A percentile compares a stretch with the other conserved stretches of the same genome.
Evolutionary conservation across 64 coral and sea anemone species (phyloP).

Genomic region (Pachyseris speciosa): DNA sequence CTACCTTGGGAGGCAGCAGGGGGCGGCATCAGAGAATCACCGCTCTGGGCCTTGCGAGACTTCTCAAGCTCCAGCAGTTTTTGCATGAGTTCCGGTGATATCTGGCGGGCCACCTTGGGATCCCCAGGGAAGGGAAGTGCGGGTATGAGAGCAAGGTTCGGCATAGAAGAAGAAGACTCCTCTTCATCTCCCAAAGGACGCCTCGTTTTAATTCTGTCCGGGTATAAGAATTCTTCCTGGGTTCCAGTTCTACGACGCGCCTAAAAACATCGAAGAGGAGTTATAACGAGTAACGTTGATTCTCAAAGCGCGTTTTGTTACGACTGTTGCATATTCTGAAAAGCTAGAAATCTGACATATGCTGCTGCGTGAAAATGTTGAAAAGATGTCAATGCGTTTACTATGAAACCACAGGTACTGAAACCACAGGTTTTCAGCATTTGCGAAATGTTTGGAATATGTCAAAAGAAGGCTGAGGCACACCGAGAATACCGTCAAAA

Average conservation of each 20-base stretch:
- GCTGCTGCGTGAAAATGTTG: too few relatives aligned
- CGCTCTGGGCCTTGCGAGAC: slow-evolving; percentile 78
- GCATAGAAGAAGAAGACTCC: background rate
- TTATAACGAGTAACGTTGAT: background rate
- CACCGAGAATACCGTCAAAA: too few relatives aligned
- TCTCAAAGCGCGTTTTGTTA: background rate
- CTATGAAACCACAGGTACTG: too few relatives aligned
- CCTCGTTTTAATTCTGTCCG: slow-evolving; percentile 71
- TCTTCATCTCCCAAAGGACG: slow-evolving; percentile 49
- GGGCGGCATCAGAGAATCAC: slow-evolving; percentile 50
- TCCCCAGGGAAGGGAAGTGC: background rate
- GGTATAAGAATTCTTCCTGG: slow-evolving; percentile 95
- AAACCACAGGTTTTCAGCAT: too few relatives aligned
- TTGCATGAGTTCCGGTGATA: slow-evolving; percentile 96
- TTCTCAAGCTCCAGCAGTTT: slow-evolving; percentile 95
- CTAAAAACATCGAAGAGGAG: slow-evolving; percentile 2
- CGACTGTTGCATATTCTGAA: too few relatives aligned
- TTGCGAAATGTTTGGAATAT: too few relatives aligned
- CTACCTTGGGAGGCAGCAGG: slow-evolving; percentile 19
- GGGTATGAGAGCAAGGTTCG: slow-evolving; percentile 36
- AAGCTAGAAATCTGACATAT: too few relatives aligned
- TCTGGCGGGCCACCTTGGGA: slow-evolving; percentile 48
- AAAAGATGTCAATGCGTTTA: too few relatives aligned
- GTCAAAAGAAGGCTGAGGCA: too few relatives aligned
- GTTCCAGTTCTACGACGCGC: slow-evolving; percentile 89